Percentiles rank a stretch among this genome's conserved stretches.
Evolutionary conservation across 2,113 vertebrate species (phyloP).

Genomic region (Aspiorhynchus laticeps): DNA sequence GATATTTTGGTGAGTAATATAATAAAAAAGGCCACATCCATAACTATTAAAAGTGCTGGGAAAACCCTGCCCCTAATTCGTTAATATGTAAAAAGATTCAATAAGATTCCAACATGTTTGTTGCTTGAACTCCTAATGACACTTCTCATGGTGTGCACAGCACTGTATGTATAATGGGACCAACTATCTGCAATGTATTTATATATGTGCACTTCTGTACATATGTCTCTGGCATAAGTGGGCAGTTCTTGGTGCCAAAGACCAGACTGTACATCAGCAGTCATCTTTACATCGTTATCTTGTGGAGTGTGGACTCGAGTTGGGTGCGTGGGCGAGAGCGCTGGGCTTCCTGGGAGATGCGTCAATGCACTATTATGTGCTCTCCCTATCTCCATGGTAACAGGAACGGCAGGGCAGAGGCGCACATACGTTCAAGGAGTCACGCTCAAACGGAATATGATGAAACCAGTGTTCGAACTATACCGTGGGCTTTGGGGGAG

Average conservation of each 20-base stretch:
- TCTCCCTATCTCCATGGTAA: slow-evolving; percentile 82
- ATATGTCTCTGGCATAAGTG: not conserved
- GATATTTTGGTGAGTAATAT: not conserved
- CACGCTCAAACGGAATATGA: slow-evolving; percentile 60
- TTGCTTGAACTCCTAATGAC: not conserved
- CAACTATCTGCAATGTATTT: not conserved
- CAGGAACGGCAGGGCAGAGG: slow-evolving; percentile 68
- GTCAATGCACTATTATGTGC: slow-evolving; percentile 66
- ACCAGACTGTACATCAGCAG: slow-evolving; percentile 1
- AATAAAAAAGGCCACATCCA: not conserved
- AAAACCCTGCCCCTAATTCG: too few species aligned
- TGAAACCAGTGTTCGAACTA: too few species aligned
- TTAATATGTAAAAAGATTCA: too few species aligned
- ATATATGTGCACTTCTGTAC: not conserved
- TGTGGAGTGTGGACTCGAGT: not conserved
- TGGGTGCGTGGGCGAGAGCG: slow-evolving; percentile 35
- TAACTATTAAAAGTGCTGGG: too few species aligned
- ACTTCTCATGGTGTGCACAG: not conserved
- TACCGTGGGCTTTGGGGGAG: too few species aligned
- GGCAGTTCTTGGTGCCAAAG: slow-evolving; percentile 3
- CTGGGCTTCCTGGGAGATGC: slow-evolving; percentile 65
- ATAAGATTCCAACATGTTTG: not conserved
- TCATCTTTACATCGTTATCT: slow-evolving; percentile 48
- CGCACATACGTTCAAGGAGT: slow-evolving; percentile 43
- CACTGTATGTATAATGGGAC: not conserved